Conservation (phyloP, 1,140 invertebrate genomes). For the Plutomurus gul region DNA sequence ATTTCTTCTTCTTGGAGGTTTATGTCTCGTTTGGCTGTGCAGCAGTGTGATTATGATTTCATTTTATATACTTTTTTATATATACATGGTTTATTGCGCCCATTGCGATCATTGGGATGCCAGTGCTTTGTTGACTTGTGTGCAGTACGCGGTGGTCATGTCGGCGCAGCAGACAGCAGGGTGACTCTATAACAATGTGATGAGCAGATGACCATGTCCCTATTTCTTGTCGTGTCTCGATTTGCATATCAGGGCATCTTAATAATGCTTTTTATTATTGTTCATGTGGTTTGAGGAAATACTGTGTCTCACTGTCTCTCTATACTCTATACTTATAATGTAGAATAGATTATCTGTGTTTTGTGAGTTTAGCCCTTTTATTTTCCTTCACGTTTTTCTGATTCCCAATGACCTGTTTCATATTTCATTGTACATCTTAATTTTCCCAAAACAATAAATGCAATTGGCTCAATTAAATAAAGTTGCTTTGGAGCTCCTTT, state of each 20-base stretch:
- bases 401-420: constrained; percentile 16
- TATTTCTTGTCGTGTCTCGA: constrained; percentile 7
- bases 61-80: no score
- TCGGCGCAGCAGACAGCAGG: not conserved
- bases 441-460: constrained; percentile 14
- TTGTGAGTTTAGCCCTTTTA: not conserved
- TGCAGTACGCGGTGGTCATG: no score
- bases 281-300: not conserved
- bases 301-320: not conserved
- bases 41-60: no score
- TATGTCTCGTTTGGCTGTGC: no score
- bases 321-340: no score
- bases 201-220: constrained; percentile 24
- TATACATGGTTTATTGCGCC: no score
- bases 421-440: not conserved
- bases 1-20: no score
- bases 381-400: not conserved
- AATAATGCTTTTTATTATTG: not conserved
- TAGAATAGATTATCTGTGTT: not conserved
- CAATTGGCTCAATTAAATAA: constrained; percentile 27
- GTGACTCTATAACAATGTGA: not conserved
- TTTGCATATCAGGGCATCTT: constrained; percentile 26
- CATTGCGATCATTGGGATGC: no score
- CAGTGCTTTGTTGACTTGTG: no score
- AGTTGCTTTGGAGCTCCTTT: not conserved